Conservation (phyloP, 1,140 invertebrate genomes). For the Dendrolimus kikuchii region DNA sequence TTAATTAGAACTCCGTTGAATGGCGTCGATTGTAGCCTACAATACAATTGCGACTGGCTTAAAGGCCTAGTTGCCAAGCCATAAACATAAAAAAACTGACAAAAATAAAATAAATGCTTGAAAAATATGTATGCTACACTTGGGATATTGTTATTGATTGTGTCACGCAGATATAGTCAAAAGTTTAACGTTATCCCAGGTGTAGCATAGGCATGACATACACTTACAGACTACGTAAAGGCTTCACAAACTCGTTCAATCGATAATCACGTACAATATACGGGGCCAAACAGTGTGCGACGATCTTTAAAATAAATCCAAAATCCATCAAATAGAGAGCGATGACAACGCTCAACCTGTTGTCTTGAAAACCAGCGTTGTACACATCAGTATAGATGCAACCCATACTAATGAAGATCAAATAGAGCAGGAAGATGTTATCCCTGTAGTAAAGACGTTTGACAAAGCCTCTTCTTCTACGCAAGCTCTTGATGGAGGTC, state of each 20-base stretch:
- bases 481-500: background rate
- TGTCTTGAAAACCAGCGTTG: constrained; percentile 42
- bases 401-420: constrained; percentile 29
- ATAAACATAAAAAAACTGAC: too few species aligned
- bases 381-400: constrained; percentile 40
- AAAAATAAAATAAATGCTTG: too few species aligned
- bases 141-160: too few species aligned
- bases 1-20: too few species aligned
- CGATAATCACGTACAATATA: constrained; percentile 5
- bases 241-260: constrained; percentile 11
- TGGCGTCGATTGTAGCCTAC: too few species aligned
- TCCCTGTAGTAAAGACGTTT: constrained; percentile 29
- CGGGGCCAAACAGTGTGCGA: constrained; percentile 29
- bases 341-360: constrained; percentile 23
- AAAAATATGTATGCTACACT: too few species aligned
- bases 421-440: constrained; percentile 27
- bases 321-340: constrained; percentile 35
- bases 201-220: background rate
- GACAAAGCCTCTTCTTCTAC: constrained; percentile 10
- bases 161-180: too few species aligned
- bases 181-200: too few species aligned
- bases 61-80: too few species aligned
- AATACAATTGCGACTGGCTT: too few species aligned
- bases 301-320: constrained; percentile 38
- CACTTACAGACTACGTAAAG: constrained; percentile 14